Base-by-base conservation (phyloP, 30 jellyfish, hydroid and myxozoan species). In the Pelagia noctiluca region DNA sequence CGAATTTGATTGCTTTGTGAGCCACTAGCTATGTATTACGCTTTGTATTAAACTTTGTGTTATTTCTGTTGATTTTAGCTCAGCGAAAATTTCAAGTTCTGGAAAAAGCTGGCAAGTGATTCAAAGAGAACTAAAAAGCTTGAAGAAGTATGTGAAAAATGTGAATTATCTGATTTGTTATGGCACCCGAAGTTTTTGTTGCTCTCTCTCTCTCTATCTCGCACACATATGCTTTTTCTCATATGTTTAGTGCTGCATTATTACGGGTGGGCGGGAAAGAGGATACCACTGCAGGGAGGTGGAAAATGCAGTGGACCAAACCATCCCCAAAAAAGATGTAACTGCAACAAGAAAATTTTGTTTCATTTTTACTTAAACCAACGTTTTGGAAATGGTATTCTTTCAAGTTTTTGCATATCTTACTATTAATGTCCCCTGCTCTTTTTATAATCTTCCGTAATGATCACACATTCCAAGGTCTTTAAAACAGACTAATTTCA, bases 91-190 rank as follows among this genome's bases (percentile, higher is more conserved):
- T 80, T 80, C 25, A n/a, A 34, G 70, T 63, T 25, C 32, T 80
- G 90, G 90, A 80, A 30, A 33, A 49, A 31, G 8, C 18, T 28
- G 53, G 60, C 65, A 0, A 47, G 19, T 3, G 54, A 80, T n/a
- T 48, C 74, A 12, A 71, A 66, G 60, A 80, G 53, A 46, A 72
- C 42, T 2, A 80, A 80, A 66, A 80, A 80, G 61, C 28, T 63
- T 11, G 90, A 64, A 13, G 90, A 80, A 84, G 90, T 80, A 25
- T 31, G 69, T 70, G 25, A 53, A 19, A 2, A 32, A 53, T 2
- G 3, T 19, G 3, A 53, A 2, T 13, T 54, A 3, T 18, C 23
- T 54, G 71, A 67, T 67, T 34, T 3, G 24, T 34, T 34, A 11
- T 28, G 10, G 28, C 35, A 19, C 19, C 35, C 35, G 32, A 31